Percentiles rank a stretch among this genome's conserved stretches.
These are phyloP conservation scores for Pholis gunnellus DNA, from an alignment of 2,113 vertebrate species.

Conservation along the genomic window DNA sequence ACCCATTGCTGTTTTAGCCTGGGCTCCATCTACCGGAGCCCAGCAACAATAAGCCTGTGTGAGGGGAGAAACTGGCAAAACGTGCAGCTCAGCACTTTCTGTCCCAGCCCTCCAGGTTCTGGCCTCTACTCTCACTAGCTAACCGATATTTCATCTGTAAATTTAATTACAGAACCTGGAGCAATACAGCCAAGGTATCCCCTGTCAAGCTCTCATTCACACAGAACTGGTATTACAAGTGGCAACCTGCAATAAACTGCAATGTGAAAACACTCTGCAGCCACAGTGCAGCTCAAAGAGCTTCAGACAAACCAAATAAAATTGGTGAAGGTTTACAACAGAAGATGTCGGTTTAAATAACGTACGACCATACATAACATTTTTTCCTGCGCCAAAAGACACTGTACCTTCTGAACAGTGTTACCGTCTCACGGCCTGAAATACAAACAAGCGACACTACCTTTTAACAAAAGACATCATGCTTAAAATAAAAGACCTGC, in stretches of 20 bases:
- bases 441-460: conserved; percentile 9
- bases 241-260: conserved; percentile 67
- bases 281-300: not conserved
- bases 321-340: not conserved
- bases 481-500: conserved; percentile 31
- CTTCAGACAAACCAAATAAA: conserved; percentile 36
- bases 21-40: conserved; percentile 68
- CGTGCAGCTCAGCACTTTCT: conserved; percentile 80
- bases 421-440: not conserved
- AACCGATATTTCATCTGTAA: conserved; percentile 83
- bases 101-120: conserved; percentile 53
- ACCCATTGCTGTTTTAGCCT: conserved; percentile 67
- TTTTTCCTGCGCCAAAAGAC: not conserved
- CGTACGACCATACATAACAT: not conserved
- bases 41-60: conserved; percentile 66
- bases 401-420: not conserved
- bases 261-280: conserved; percentile 32
- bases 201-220: conserved; percentile 79
- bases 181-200: conserved; percentile 71
- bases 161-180: conserved; percentile 82
- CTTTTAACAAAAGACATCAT: conserved; percentile 4
- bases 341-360: conserved; percentile 17
- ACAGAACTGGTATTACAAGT: conserved; percentile 53
- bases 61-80: conserved; percentile 58
- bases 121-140: conserved; percentile 67